Conservation (phyloP, 2,888 invertebrate genomes). For the Rosalia funebris region DNA sequence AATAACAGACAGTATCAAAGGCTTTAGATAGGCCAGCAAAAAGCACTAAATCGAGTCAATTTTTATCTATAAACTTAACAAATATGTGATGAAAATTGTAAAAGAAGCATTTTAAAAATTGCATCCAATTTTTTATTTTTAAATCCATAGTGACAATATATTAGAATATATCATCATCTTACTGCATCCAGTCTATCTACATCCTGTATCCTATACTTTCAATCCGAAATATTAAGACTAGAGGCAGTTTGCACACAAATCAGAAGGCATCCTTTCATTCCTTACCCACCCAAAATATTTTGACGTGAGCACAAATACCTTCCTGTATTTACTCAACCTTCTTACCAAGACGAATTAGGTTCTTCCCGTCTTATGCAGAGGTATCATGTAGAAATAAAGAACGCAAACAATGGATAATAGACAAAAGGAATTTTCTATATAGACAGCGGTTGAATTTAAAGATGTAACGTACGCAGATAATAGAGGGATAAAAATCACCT, state of each 20-base stretch:
- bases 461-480: constrained; percentile 34
- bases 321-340: constrained; percentile 32
- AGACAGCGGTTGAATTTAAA: constrained; percentile 20
- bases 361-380: constrained; percentile 38
- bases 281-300: constrained; percentile 34
- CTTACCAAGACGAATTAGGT: constrained; percentile 39
- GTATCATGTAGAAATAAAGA: constrained; percentile 46
- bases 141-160: no score
- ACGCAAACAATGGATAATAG: constrained; percentile 37
- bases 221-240: no score
- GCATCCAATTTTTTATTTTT: no score
- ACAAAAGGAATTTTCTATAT: constrained; percentile 27
- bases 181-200: no score
- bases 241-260: background rate
- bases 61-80: no score
- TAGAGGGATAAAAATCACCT: constrained; percentile 33
- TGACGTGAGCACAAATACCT: constrained; percentile 45
- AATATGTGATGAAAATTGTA: no score
- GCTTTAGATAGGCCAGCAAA: no score
- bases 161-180: no score
- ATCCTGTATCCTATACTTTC: no score
- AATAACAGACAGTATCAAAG: no score
- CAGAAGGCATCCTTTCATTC: background rate
- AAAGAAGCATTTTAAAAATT: no score
- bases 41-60: no score